Conservation (phyloP, 2,888 invertebrate species). For the Eilema griseolum region DNA sequence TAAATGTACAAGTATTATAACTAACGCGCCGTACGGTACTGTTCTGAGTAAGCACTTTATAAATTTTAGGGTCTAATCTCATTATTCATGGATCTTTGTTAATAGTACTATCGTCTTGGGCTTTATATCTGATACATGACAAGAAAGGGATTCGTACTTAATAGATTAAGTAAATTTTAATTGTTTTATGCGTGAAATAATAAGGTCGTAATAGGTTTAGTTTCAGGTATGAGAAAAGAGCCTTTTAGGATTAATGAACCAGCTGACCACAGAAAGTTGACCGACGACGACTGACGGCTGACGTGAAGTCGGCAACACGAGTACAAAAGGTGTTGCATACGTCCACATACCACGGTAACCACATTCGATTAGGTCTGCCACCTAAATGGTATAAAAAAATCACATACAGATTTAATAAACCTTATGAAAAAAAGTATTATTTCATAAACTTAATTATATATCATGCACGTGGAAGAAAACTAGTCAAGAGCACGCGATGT, state of each 20-base stretch:
- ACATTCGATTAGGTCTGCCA: no score
- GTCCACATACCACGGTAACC: no score
- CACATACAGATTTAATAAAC: no score
- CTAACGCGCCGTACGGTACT: background rate
- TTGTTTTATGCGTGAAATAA: background rate
- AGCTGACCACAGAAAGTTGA: no score
- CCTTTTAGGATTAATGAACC: background rate
- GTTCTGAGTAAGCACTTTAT: background rate
- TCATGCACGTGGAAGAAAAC: no score
- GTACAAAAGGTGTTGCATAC: no score
- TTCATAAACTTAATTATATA: no score
- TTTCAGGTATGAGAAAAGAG: background rate
- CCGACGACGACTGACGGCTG: no score
- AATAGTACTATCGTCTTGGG: background rate
- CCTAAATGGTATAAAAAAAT: no score
- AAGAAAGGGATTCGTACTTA: background rate
- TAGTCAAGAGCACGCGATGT: no score
- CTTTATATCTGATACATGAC: background rate
- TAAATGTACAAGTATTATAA: background rate
- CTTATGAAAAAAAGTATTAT: no score
- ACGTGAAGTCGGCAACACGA: no score
- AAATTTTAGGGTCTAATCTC: background rate
- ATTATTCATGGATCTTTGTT: background rate
- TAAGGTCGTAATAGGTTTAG: background rate
- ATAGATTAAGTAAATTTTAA: background rate